phyloP scores from a whole-genome alignment of 1,140 invertebrate species.

The Adelges cooleyi region DNA sequence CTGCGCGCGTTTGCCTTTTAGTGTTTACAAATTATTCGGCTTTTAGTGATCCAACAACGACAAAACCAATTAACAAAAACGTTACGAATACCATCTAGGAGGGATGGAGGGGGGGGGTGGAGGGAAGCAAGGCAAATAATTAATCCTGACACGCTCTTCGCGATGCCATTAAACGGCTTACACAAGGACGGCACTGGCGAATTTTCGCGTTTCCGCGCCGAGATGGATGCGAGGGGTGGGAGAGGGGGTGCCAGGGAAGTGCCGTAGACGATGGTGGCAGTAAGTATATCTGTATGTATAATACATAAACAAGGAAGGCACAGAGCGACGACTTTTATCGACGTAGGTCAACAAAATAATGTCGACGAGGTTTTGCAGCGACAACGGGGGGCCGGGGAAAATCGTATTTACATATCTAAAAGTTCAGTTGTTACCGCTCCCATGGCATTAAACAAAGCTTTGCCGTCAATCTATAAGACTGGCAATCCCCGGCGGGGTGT shows the following conservation, averaged over 20 bases:
- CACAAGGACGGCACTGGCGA: no score
- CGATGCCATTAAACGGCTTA: constrained; percentile 4
- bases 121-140: not conserved
- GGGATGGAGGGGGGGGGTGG: not conserved
- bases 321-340: constrained; percentile 28
- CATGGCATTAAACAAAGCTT: constrained; percentile 24
- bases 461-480: constrained; percentile 25
- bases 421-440: constrained; percentile 28
- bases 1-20: no score
- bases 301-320: constrained; percentile 1
- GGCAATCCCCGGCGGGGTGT: not conserved
- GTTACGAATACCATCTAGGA: not conserved
- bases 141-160: not conserved
- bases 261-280: no score
- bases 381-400: not conserved
- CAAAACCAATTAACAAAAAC: constrained; percentile 20
- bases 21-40: not conserved
- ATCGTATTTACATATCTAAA: constrained; percentile 29
- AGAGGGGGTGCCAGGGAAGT: no score
- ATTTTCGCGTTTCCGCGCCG: no score
- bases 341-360: constrained; percentile 26
- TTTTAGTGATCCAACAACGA: constrained; percentile 3
- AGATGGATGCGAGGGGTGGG: no score
- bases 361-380: constrained; percentile 15
- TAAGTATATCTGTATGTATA: no score